phyloP scores from a whole-genome alignment of 2,113 vertebrate genomes.

The Psittacus erithacus region DNA sequence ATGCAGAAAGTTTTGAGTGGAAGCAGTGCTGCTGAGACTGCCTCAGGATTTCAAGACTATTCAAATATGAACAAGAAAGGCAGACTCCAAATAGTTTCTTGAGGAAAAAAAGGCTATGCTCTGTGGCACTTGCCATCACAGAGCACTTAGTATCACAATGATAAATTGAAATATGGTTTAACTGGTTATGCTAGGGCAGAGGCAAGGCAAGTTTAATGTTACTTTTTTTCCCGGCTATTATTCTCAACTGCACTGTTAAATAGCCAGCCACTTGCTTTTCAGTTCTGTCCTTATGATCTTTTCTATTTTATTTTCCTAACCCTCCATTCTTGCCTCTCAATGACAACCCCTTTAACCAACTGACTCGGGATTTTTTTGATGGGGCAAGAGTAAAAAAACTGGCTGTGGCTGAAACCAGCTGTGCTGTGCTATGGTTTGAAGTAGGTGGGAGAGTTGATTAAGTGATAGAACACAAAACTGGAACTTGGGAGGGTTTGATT shows the following conservation, averaged over 20 bases:
- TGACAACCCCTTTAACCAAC: neutral
- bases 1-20: neutral
- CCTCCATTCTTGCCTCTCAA: neutral
- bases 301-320: neutral
- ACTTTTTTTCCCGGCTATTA: neutral
- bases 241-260: neutral
- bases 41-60: neutral
- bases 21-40: neutral
- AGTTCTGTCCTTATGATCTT: neutral
- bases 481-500: neutral
- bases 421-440: neutral
- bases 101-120: neutral
- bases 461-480: neutral
- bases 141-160: neutral
- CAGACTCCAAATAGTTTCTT: neutral
- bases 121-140: neutral
- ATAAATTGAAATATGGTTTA: neutral
- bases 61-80: neutral
- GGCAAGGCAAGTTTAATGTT: neutral
- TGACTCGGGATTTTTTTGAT: neutral
- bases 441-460: neutral
- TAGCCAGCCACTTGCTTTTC: neutral
- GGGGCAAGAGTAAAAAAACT: neutral
- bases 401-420: neutral
- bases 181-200: neutral